Evolutionary conservation across 2,113 vertebrate genomes (phyloP).

Genomic region (Gobiocypris rarus): DNA sequence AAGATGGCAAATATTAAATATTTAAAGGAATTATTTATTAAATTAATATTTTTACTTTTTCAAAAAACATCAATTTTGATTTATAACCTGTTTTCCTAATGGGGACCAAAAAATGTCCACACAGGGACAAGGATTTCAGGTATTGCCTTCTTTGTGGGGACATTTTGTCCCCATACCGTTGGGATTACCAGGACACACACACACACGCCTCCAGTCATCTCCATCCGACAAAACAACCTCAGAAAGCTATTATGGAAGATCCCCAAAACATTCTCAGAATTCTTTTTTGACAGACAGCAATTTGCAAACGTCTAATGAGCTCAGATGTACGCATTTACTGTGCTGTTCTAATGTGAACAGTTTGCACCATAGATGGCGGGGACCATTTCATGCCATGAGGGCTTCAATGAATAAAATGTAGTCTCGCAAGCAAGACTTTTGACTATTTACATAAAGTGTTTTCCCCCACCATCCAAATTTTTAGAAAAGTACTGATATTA

Average conservation of each 20-base stretch:
- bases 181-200: too few species aligned
- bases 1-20: not conserved
- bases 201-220: slow-evolving; percentile 33
- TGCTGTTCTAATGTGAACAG: not conserved
- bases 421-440: not conserved
- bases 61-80: too few species aligned
- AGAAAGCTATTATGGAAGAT: slow-evolving; percentile 54
- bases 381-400: not conserved
- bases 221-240: slow-evolving; percentile 43
- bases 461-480: not conserved
- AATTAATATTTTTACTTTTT: too few species aligned
- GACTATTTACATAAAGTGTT: not conserved
- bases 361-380: not conserved
- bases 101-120: too few species aligned
- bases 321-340: not conserved
- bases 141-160: too few species aligned
- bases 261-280: slow-evolving; percentile 56
- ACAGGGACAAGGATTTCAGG: too few species aligned
- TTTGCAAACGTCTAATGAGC: slow-evolving; percentile 37
- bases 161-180: too few species aligned
- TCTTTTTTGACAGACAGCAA: slow-evolving; percentile 56
- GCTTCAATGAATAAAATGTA: not conserved
- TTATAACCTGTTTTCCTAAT: too few species aligned
- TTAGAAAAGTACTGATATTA: not conserved
- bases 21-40: too few species aligned